Evolutionary conservation across 1,140 invertebrate genomes (phyloP).

Genomic region (Penaeus vannamei): DNA sequence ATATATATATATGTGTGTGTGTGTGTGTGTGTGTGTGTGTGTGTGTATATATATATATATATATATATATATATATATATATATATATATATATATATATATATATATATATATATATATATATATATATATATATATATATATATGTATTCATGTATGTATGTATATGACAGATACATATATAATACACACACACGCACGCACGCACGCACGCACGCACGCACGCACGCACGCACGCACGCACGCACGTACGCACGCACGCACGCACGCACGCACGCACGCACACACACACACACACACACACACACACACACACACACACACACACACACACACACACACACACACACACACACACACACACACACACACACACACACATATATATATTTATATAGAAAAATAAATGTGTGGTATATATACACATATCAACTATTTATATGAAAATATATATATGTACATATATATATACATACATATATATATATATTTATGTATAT

Average conservation of each 20-base stretch:
- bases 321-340: slow-evolving; percentile 11
- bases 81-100: slow-evolving; percentile 26
- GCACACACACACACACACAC: slow-evolving; percentile 10
- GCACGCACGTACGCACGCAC: slow-evolving; percentile 10
- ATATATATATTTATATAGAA: too few relatives aligned
- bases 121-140: slow-evolving; percentile 23
- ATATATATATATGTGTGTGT: neutral
- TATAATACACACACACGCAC: slow-evolving; percentile 5
- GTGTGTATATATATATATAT: neutral
- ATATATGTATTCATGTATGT: neutral
- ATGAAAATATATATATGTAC: too few relatives aligned
- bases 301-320: slow-evolving; percentile 10
- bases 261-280: slow-evolving; percentile 9
- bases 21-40: neutral
- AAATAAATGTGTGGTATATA: too few relatives aligned
- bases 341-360: slow-evolving; percentile 10
- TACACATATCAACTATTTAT: too few relatives aligned
- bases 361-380: slow-evolving; percentile 10
- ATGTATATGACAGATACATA: neutral
- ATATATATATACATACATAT: neutral
- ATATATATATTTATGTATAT: neutral
- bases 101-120: slow-evolving; percentile 33
- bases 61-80: slow-evolving; percentile 28
- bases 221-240: slow-evolving; percentile 9
- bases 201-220: slow-evolving; percentile 10